Evolutionary conservation across 2,797 vertebrate genomes (phyloP).

Genomic region (Cuculus canorus): DNA sequence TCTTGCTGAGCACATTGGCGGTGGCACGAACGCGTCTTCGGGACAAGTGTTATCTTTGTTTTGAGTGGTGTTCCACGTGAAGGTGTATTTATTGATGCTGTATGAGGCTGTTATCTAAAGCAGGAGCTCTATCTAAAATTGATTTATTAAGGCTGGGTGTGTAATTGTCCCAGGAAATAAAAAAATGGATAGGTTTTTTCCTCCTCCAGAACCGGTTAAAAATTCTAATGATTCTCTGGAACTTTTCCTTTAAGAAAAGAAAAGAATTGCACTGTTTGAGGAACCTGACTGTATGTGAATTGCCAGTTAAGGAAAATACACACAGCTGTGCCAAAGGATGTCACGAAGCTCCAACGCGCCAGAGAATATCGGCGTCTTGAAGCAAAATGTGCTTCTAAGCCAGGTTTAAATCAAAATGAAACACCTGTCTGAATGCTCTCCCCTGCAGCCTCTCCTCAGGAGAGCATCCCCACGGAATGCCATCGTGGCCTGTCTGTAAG

Average conservation of each 20-base stretch:
- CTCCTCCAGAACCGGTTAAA: neutral
- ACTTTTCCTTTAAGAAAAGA: neutral
- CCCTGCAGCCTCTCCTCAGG: neutral
- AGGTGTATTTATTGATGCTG: neutral
- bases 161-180: neutral
- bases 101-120: neutral
- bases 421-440: fast-evolving
- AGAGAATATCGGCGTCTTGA: neutral
- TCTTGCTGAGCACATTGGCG: neutral
- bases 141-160: neutral
- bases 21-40: neutral
- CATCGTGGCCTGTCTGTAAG: neutral
- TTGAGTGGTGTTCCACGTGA: neutral
- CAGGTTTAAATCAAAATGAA: neutral
- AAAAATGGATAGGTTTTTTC: neutral
- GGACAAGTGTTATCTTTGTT: neutral
- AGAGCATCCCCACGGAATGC: neutral
- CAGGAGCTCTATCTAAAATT: neutral
- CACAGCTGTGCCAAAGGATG: neutral
- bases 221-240: neutral
- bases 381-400: neutral
- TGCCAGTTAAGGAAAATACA: neutral
- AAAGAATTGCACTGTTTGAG: neutral
- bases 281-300: neutral
- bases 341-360: neutral